Base-by-base conservation (phyloP, 2,113 vertebrate genomes). In the Chionodraco myersi region DNA sequence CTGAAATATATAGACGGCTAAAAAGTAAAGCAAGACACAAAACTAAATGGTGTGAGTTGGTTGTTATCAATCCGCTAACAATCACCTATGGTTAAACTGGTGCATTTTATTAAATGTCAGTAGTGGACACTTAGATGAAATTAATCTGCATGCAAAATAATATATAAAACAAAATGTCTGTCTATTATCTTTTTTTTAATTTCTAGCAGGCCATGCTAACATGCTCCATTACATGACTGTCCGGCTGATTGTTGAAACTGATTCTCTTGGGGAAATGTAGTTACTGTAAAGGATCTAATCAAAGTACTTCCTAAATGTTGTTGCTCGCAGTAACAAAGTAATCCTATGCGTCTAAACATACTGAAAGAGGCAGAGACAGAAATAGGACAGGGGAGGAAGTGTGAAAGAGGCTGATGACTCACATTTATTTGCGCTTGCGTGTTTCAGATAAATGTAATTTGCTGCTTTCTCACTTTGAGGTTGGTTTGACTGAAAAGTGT, bases 321-420 rank as follows among this genome's bases (percentile, higher is more conserved):
- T 83, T 85, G 69, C 66, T 58, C 30, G 44, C 76, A 49, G 21
- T 41, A 54, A 65, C 34, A 9, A 71, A 79, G 70, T 64, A 63
- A 77, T 30, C 21, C 77, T 23, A 5, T 47, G 67, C 45, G 2
- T 52, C 41, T 30, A 9, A 65, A 62, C 51, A 14, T 23, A 62
- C 62, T 41, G 52, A 73, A 41, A 69, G 54, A 44, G 57, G 52
- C 34, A 41, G 75, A 75, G 54, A 57, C 74, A 79, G 12, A 81
- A 85, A 89, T 79, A 83, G 68, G 65, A 57, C 51, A 54, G 52
- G 59, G 62, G 75, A 88, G 79, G 88, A 89, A 81, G 84, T 89
- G 88, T 65, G 72, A 82, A 76, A 60, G 56, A 45, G 64, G 73
- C 72, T 26, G 77, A 84, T 84, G 79, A 88, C 67, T 84, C 78